These are phyloP conservation scores for Cremastinae sp. DNA, from an alignment of 2,888 invertebrate genomes.

Conservation along the genomic window DNA sequence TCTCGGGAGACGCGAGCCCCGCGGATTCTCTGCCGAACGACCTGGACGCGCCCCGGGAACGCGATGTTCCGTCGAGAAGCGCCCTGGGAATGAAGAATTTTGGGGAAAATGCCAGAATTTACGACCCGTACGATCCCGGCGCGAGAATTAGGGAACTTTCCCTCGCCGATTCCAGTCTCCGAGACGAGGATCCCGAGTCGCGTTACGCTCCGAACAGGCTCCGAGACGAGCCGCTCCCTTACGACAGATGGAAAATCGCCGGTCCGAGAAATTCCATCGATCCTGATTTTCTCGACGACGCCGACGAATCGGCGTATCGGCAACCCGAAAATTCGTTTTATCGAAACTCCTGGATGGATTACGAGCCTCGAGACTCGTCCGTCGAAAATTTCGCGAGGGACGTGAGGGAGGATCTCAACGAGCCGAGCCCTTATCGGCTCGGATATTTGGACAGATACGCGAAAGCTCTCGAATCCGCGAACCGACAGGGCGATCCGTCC, in stretches of 20 bases:
- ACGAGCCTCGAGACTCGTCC: not conserved
- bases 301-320: too few species aligned
- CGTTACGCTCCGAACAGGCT: slow-evolving; percentile 1
- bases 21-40: slow-evolving; percentile 7
- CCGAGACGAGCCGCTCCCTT: not conserved
- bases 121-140: slow-evolving; percentile 46
- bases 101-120: too few species aligned
- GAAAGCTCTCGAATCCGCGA: slow-evolving; percentile 52
- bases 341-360: slow-evolving; percentile 17
- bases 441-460: slow-evolving; percentile 62
- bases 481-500: slow-evolving; percentile 22
- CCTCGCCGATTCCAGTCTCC: slow-evolving; percentile 1
- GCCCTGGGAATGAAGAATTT: too few species aligned
- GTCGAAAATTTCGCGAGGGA: slow-evolving; percentile 35
- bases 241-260: slow-evolving; percentile 17
- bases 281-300: too few species aligned
- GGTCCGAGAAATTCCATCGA: slow-evolving; percentile 5
- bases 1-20: not conserved
- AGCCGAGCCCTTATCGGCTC: slow-evolving; percentile 38
- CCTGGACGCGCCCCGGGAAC: not conserved
- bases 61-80: too few species aligned
- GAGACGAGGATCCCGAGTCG: slow-evolving; percentile 2
- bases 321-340: slow-evolving; percentile 6
- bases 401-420: slow-evolving; percentile 39
- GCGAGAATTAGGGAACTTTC: not conserved